These are phyloP conservation scores for Botrylloides violaceus DNA, from an alignment of 23 tunicate species.

Conservation along the genomic window DNA sequence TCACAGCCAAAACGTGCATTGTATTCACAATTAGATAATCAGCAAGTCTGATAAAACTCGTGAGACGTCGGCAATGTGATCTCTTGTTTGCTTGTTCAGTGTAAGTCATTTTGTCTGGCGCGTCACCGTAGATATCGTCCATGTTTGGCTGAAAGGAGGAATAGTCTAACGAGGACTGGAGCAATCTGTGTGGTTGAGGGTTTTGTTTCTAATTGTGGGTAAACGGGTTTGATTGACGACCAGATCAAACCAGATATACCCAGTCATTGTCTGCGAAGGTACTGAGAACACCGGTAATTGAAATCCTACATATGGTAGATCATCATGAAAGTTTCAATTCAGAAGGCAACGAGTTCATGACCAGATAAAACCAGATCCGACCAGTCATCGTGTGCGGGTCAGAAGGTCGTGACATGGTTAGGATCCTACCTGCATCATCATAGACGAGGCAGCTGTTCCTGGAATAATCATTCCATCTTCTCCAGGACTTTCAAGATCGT, in stretches of 20 bases:
- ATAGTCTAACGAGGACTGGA: no score
- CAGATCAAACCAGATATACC: no score
- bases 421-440: slow-evolving; percentile 51
- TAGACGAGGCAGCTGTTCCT: slow-evolving; percentile 80
- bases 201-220: no score
- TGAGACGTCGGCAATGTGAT: slow-evolving; percentile 79
- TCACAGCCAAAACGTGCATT: slow-evolving; percentile 93
- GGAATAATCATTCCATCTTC: slow-evolving; percentile 69
- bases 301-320: no score
- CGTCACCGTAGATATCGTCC: slow-evolving; percentile 92
- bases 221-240: no score
- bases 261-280: no score
- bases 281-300: no score
- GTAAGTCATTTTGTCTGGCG: slow-evolving; percentile 99
- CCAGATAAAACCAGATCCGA: no score
- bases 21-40: slow-evolving; percentile 93
- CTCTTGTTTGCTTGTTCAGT: slow-evolving; percentile 98
- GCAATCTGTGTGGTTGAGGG: no score
- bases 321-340: no score
- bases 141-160: slow-evolving; percentile 61
- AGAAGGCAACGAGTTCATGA: no score
- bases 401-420: background rate
- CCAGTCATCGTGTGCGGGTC: no score
- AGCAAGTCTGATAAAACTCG: slow-evolving; percentile 82
- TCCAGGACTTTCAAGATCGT: slow-evolving; percentile 76